phyloP scores from a whole-genome alignment of 2,888 invertebrate species.

The Stratiomys singularior region DNA sequence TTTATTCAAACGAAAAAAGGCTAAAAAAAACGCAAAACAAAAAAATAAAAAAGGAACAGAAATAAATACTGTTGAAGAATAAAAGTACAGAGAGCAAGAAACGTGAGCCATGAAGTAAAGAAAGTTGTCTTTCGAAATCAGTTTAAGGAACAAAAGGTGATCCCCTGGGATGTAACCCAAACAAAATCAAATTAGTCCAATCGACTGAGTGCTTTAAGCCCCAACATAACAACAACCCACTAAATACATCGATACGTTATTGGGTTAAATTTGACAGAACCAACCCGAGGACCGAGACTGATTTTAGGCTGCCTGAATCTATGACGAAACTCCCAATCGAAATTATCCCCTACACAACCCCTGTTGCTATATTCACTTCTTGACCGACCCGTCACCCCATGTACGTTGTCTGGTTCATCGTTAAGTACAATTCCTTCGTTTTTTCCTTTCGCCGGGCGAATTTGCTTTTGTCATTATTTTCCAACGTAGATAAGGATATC shows the following conservation, averaged over 20 bases:
- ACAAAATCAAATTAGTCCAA: slow-evolving; percentile 46
- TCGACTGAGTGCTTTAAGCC: slow-evolving; percentile 45
- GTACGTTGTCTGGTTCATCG: background rate
- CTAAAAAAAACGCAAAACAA: background rate
- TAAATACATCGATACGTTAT: slow-evolving; percentile 46
- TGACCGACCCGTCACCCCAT: background rate
- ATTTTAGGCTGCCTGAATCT: background rate
- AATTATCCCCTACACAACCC: slow-evolving; percentile 18
- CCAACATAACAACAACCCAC: slow-evolving; percentile 36
- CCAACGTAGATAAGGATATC: slow-evolving; percentile 36
- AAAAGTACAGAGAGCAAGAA: background rate
- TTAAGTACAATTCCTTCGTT: background rate
- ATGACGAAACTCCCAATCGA: slow-evolving; percentile 15
- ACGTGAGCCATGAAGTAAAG: background rate
- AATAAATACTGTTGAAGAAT: background rate
- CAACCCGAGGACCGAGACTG: background rate
- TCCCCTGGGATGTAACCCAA: slow-evolving; percentile 46
- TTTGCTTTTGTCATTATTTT: slow-evolving; percentile 25
- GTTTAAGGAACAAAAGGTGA: slow-evolving; percentile 46
- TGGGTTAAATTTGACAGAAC: slow-evolving; percentile 43
- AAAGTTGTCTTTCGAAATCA: slow-evolving; percentile 35
- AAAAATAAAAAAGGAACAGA: background rate
- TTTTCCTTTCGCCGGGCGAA: background rate
- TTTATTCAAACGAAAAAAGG: background rate
- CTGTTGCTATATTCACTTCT: slow-evolving; percentile 22